These are phyloP conservation scores for Nothocercus nigrocapillus DNA, from an alignment of 2,113 vertebrate genomes.

Conservation along the genomic window DNA sequence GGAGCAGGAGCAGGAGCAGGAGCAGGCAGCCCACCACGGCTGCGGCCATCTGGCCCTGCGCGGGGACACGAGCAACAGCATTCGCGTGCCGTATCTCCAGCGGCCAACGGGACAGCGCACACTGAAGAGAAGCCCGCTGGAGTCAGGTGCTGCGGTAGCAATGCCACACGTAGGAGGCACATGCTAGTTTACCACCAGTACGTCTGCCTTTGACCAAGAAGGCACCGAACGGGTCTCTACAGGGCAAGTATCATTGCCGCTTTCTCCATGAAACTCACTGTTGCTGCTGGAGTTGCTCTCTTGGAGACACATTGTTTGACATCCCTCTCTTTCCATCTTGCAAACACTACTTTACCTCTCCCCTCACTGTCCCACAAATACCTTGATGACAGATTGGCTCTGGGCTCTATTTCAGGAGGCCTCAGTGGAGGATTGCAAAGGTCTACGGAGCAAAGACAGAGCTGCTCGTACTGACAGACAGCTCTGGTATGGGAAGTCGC, in stretches of 20 bases:
- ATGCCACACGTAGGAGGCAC: not conserved
- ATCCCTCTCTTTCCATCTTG: not conserved
- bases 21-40: not conserved
- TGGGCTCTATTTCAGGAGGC: not conserved
- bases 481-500: not conserved
- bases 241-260: not conserved
- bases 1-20: no score
- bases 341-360: not conserved
- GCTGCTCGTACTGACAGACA: not conserved
- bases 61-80: not conserved
- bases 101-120: not conserved
- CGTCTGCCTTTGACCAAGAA: not conserved
- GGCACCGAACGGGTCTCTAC: not conserved
- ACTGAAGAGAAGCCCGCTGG: not conserved
- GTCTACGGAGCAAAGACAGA: not conserved
- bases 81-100: not conserved
- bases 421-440: not conserved
- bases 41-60: not conserved
- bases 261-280: no score
- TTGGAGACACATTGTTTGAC: not conserved
- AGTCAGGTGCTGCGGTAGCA: not conserved
- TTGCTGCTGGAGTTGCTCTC: rapidly evolving
- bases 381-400: not conserved
- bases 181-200: not conserved
- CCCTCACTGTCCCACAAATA: not conserved